Conservation (phyloP, 2,888 invertebrate species). For the Andrena minutula region DNA sequence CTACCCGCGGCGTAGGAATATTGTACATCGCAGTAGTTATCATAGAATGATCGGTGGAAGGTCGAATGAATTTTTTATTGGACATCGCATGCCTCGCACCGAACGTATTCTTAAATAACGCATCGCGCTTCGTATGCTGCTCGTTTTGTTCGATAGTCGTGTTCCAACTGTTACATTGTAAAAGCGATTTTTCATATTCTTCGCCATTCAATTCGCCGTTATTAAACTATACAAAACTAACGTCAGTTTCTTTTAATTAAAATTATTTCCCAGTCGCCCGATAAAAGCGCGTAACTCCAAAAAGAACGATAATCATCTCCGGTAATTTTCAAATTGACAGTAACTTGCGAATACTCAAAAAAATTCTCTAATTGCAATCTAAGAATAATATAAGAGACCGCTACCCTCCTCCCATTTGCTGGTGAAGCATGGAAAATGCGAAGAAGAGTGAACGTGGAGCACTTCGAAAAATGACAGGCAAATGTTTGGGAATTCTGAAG, state of each 20-base stretch:
- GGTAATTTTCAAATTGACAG: no score
- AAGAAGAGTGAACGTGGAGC: not conserved
- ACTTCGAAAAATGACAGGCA: not conserved
- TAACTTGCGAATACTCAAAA: no score
- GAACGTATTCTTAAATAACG: conserved; percentile 31
- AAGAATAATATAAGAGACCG: not conserved
- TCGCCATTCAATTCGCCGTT: not conserved
- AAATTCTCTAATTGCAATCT: no score
- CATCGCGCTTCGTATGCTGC: not conserved
- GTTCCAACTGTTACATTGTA: conserved; percentile 4
- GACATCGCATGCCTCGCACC: conserved; percentile 45
- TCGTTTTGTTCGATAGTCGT: conserved; percentile 19
- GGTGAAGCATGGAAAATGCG: conserved; percentile 30
- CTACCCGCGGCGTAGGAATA: not conserved
- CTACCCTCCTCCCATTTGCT: not conserved
- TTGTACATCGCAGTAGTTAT: conserved; percentile 38
- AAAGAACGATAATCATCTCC: no score
- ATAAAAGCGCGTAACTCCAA: no score
- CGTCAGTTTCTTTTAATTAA: not conserved
- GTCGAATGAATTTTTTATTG: conserved; percentile 74
- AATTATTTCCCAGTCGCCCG: not conserved
- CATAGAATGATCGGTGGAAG: conserved; percentile 59
- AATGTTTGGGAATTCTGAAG: conserved; percentile 58
- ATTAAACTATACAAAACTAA: no score
- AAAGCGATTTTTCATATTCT: not conserved